Conservation (phyloP, 2,888 invertebrate species). For the Phyllotreta cruciferae region DNA sequence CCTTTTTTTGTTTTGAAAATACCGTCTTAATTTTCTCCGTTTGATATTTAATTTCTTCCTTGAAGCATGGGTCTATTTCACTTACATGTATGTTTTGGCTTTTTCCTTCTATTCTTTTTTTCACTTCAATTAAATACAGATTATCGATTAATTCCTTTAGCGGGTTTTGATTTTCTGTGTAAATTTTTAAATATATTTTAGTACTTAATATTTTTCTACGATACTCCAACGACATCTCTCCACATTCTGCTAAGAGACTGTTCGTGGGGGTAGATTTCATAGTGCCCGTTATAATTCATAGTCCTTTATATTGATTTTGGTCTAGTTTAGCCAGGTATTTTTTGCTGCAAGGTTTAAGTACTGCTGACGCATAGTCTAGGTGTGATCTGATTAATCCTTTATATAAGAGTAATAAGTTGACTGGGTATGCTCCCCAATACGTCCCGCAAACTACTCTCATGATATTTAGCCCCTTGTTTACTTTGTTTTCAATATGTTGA, state of each 20-base stretch:
- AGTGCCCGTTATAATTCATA: conserved; percentile 7
- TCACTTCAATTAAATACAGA: conserved; percentile 1
- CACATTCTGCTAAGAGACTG: conserved; percentile 15
- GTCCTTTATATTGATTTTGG: conserved; percentile 15
- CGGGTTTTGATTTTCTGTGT: conserved; percentile 9
- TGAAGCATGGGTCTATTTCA: not conserved
- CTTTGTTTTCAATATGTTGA: conserved; percentile 9
- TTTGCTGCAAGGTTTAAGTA: not conserved
- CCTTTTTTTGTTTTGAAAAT: not conserved
- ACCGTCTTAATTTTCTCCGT: not conserved
- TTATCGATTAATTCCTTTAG: not conserved
- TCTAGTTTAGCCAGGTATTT: not conserved
- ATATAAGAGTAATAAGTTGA: conserved; percentile 15
- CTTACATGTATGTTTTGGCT: not conserved
- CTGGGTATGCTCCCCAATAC: conserved; percentile 27
- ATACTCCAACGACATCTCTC: conserved; percentile 14
- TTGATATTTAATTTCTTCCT: not conserved
- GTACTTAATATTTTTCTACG: conserved; percentile 5
- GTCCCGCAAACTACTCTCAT: conserved; percentile 17
- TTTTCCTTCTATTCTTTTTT: not conserved
- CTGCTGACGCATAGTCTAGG: conserved; percentile 17
- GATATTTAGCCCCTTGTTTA: conserved; percentile 24
- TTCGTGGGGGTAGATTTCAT: conserved; percentile 27
- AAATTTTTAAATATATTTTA: conserved; percentile 14
- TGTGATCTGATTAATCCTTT: conserved; percentile 24